Base-by-base conservation (phyloP, 2,113 vertebrate species). In the Baryphthengus martii region DNA sequence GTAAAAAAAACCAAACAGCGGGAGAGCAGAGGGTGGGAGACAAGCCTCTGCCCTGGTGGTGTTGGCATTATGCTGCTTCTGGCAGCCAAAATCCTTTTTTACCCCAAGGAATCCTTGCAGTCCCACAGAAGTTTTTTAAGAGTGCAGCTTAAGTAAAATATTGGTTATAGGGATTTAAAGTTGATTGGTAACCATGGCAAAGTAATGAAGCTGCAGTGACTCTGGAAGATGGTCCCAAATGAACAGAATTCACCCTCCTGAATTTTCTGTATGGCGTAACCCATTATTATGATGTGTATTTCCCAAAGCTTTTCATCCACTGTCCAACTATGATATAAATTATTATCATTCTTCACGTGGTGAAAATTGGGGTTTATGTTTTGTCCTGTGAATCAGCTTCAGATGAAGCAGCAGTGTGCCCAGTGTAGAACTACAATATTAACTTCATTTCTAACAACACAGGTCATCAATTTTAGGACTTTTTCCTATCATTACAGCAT, bases 31-130 rank as follows among this genome's bases (percentile, higher is more conserved):
- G 28, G 2, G 5, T 91, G 39, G 53, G 25, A 73, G 62, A 72
- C 17, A 76, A 47, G 9, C 17, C 35, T 90, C 20, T 75, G 28
- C 40, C 8, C n/a, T 50, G 28, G 3, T 0, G 3, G 13, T 37
- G 52, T 9, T 1, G 2, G 21, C 0, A 0, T 17, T 0, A 0
- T 11, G 28, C 28, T 49, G 7, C 35, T 2, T 1, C 52, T 61
- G 56, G 31, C 59, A 71, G 7, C n/a, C 10, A 4, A 83, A 80
- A 63, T 24, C 33, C 6, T 2, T 35, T 44, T 13, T 72, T 2
- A 0, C n/a, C 23, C 29, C 6, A 0, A 4, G 33, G 28, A 68
- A 74, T 20, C 9, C 1, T 3, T 75, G 23, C 44, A 59, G 42
- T n/a, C 42, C 6, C 0, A 0, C 1, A 1, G 23, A 35, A 17